Percentiles rank a stretch among this genome's conserved stretches.
These are phyloP conservation scores for Lipotes vexillifer DNA, from an alignment of 2,113 vertebrate genomes.

Conservation along the genomic window DNA sequence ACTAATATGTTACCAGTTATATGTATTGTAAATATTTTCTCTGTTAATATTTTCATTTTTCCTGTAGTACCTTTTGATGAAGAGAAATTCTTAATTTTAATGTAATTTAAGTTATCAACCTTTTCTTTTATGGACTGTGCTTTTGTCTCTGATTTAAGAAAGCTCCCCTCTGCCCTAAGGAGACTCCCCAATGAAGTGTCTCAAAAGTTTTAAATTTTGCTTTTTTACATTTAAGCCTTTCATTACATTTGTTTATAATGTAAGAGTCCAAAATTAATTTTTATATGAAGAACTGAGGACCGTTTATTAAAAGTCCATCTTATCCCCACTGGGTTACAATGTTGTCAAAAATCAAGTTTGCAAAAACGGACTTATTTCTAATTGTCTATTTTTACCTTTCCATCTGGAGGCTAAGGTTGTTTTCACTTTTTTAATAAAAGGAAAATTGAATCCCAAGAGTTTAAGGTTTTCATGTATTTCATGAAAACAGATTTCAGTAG, in stretches of 20 bases:
- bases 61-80: neutral
- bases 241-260: neutral
- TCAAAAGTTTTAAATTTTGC: neutral
- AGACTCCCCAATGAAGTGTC: neutral
- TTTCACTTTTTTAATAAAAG: neutral
- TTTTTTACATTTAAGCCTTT: neutral
- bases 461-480: neutral
- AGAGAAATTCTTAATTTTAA: neutral
- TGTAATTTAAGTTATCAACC: neutral
- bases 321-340: neutral
- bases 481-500: neutral
- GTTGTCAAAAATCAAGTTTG: constrained; percentile 10
- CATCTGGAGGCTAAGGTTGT: neutral
- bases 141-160: neutral
- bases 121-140: neutral
- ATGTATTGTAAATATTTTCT: neutral
- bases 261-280: neutral
- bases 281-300: neutral
- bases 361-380: neutral
- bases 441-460: neutral
- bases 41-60: neutral
- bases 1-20: neutral
- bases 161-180: neutral
- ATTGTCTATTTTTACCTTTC: neutral
- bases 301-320: neutral